Conservation (phyloP, 2,888 invertebrate genomes). For the Ariolimax columbianus region DNA sequence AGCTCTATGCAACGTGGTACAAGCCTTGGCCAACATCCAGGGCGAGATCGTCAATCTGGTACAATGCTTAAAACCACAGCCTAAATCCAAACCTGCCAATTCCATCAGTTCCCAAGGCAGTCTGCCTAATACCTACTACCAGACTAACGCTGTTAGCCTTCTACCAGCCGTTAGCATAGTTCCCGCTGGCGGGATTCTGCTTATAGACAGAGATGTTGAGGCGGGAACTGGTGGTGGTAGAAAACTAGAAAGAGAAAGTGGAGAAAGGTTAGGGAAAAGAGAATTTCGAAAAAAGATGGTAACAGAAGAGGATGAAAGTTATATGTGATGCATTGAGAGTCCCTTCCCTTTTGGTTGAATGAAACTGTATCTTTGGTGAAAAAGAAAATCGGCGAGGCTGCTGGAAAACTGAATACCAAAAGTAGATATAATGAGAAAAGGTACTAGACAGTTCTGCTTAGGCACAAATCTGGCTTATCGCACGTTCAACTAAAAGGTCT, state of each 20-base stretch:
- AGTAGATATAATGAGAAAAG: no score
- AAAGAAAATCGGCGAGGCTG: no score
- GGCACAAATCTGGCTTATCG: no score
- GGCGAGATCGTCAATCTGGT: conserved; percentile 75
- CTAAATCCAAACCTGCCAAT: conserved; percentile 52
- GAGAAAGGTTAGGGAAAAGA: conserved; percentile 25
- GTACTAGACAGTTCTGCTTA: no score
- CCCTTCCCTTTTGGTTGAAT: neutral
- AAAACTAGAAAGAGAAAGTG: conserved; percentile 15
- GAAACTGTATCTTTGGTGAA: no score
- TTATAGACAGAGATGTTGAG: conserved; percentile 31
- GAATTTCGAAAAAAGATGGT: conserved; percentile 49
- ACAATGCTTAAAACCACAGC: conserved; percentile 68
- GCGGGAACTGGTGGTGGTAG: neutral
- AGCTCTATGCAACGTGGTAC: conserved; percentile 77
- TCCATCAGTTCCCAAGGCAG: conserved; percentile 45
- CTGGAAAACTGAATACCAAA: no score
- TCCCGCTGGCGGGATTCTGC: conserved; percentile 14
- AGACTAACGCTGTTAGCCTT: neutral
- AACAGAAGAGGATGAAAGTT: conserved; percentile 57
- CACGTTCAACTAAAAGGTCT: no score
- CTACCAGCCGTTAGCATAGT: neutral
- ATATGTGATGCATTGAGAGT: conserved; percentile 50
- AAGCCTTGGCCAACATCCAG: conserved; percentile 78
- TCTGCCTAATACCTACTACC: conserved; percentile 46